Percentiles rank a stretch among this genome's conserved stretches.
phyloP scores from a whole-genome alignment of 2,888 invertebrate genomes.

The Spodoptera littoralis region DNA sequence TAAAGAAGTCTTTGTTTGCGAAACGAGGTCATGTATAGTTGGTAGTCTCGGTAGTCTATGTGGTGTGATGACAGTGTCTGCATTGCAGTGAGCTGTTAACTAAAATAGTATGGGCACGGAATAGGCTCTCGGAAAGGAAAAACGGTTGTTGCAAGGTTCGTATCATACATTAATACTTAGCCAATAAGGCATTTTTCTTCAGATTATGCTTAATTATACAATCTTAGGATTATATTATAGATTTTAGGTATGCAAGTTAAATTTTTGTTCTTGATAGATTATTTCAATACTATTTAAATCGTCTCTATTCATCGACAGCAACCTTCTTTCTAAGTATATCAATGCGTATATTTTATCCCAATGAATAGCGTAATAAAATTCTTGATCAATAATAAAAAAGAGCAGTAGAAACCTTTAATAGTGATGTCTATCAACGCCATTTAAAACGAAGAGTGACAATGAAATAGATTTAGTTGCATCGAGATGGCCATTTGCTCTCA shows the following conservation, averaged over 20 bases:
- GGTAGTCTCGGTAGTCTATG: constrained; percentile 26
- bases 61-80: constrained; percentile 46
- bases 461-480: constrained; percentile 35
- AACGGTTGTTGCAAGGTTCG: not conserved
- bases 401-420: constrained; percentile 6
- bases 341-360: too few species aligned
- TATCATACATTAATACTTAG: too few species aligned
- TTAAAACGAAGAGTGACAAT: constrained; percentile 28
- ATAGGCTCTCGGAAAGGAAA: constrained; percentile 5
- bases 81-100: constrained; percentile 39
- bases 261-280: too few species aligned
- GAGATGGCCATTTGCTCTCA: constrained; percentile 43
- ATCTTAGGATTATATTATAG: too few species aligned
- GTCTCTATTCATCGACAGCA: too few species aligned
- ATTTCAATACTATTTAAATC: too few species aligned
- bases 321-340: too few species aligned
- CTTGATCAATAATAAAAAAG: not conserved
- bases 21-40: constrained; percentile 38
- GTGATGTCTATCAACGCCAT: constrained; percentile 12
- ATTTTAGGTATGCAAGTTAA: too few species aligned
- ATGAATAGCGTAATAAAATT: not conserved
- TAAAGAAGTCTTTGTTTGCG: constrained; percentile 7
- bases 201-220: too few species aligned
- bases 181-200: too few species aligned
- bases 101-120: constrained; percentile 15